These are phyloP conservation scores for Pangasius mekongensis DNA, from an alignment of 2,797 vertebrate species.

Conservation along the genomic window DNA sequence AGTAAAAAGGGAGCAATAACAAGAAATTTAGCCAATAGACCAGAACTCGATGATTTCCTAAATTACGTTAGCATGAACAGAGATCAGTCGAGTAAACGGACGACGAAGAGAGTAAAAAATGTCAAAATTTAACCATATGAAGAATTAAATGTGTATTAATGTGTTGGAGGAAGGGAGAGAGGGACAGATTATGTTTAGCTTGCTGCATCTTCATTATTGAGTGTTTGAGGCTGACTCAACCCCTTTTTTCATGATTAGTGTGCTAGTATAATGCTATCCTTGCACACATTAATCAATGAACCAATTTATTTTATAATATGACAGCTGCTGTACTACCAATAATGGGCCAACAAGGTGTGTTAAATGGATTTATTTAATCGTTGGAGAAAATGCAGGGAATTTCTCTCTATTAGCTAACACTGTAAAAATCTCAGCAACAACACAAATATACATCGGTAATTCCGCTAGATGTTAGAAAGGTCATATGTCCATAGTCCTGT, in stretches of 20 bases:
- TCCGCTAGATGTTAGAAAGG: background rate
- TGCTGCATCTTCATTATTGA: slow-evolving; percentile 15
- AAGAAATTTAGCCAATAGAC: background rate
- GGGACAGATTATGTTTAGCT: background rate
- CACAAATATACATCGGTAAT: background rate
- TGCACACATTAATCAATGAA: slow-evolving; percentile 8
- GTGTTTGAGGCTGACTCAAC: background rate
- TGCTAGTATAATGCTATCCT: slow-evolving; percentile 6
- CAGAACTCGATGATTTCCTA: background rate
- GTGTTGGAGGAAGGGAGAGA: background rate
- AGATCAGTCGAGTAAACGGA: background rate
- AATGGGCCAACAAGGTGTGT: background rate
- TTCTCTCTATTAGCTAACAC: background rate
- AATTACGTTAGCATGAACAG: background rate
- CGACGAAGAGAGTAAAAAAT: background rate
- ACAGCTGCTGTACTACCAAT: slow-evolving; percentile 7
- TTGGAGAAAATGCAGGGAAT: background rate
- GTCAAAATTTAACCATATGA: background rate
- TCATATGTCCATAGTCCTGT: too few relatives aligned
- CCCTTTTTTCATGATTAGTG: slow-evolving; percentile 28
- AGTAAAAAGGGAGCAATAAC: background rate
- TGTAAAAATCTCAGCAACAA: background rate
- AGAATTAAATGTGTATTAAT: background rate
- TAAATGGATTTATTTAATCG: slow-evolving; percentile 11
- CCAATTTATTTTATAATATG: slow-evolving; percentile 32